Evolutionary conservation across 2,113 vertebrate species (phyloP), one percentile per base, ranked within the genome.

Genomic region (Lophius piscatorius): DNA sequence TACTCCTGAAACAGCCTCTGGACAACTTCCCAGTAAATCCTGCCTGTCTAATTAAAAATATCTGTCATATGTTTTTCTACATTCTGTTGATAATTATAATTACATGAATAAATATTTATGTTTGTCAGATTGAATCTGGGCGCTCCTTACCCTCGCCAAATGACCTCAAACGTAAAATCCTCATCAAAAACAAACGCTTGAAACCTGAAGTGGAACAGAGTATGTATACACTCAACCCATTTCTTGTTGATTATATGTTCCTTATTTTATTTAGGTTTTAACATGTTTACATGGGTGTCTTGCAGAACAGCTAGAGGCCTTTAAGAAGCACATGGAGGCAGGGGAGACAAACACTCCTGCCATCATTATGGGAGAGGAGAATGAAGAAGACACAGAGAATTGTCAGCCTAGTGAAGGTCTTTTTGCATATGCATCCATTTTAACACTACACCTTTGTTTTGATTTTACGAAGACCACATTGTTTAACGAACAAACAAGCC

Each of bases 151-250:
- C 97, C 2, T 98, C 97, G 14, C 96, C 97, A 8, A 97, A 92
- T 51, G 97, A 99, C 40, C 95, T 99, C 47, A 98, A 90, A 83
- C 93, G 93, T 63, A 99, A 99, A 91, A 99, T 99, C 80, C 95
- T 99, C 62, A 98, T 99, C 74, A 99, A 99, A 91, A 99, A 99
- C 86, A 99, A 98, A 77, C 92, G 97, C 2, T 91, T 99, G 83
- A 98, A 98, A 90, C 93, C 97, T 24, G 97, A 99, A 87, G 97
- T 98, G 59, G 97, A 99, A 69, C 95, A 96, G 88, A 98, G 97
- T 99, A 92, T 45, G 96, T 84, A 29, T 2, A 18, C 14, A 9
- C 12, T n/a, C 8, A 11, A 7, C 6, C 14, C 21, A 9, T 22
- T 16, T 1, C n/a, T n/a, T n/a, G 45, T 13, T 3, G 1, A 3